Evolutionary conservation across 2,797 vertebrate species (phyloP).

Genomic region (Capromys pilorides): DNA sequence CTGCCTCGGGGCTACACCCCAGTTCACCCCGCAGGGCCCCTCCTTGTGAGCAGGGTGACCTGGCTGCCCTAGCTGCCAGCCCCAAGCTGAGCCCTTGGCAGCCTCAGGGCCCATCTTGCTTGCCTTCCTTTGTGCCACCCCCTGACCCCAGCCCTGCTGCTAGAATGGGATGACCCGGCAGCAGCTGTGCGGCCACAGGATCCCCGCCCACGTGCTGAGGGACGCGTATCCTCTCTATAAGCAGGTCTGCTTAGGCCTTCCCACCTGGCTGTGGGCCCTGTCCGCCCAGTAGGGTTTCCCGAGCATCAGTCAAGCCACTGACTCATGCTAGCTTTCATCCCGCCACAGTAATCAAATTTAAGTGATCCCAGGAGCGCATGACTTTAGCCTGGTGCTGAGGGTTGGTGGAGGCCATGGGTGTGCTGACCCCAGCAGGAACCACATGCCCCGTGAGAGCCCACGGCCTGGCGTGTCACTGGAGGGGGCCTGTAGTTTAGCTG

Average conservation of each 20-base stretch:
- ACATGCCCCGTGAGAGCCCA: background rate
- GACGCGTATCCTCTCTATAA: too few relatives aligned
- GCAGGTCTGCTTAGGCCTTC: background rate
- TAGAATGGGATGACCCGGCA: background rate
- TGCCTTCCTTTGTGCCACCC: background rate
- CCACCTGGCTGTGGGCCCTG: background rate
- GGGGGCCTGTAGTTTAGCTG: background rate
- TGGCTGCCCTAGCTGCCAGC: too few relatives aligned
- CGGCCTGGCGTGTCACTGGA: background rate
- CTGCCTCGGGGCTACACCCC: background rate
- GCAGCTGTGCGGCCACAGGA: background rate
- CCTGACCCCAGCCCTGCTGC: background rate
- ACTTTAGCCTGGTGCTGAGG: background rate
- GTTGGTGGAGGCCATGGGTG: background rate
- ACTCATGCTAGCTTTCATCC: background rate
- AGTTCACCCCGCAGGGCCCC: background rate
- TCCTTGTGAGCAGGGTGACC: background rate
- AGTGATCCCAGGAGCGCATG: background rate
- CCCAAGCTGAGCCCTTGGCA: background rate
- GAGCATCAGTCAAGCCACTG: fast-evolving
- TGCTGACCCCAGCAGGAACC: background rate
- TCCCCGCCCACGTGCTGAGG: background rate
- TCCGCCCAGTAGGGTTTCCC: background rate
- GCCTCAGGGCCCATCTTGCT: fast-evolving
- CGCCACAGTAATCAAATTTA: background rate